Percentiles rank a stretch among this genome's conserved stretches.
phyloP scores from a whole-genome alignment of 2,888 invertebrate species.

The Clitarchus hookeri region DNA sequence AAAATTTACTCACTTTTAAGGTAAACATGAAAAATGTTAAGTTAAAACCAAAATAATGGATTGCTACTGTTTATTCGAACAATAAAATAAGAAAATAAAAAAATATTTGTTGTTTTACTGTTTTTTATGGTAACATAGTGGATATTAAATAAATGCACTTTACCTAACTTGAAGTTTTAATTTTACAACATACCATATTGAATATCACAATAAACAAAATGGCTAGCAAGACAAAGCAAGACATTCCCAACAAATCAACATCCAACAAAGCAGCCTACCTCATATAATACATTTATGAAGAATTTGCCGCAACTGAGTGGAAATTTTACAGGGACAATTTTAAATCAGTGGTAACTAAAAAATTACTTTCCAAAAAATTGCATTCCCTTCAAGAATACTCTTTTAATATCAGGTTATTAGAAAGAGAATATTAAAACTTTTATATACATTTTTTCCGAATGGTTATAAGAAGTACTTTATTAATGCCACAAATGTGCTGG shows the following conservation, averaged over 20 bases:
- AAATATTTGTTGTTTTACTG: not conserved
- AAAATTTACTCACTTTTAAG: not conserved
- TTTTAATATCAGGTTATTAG: too few species aligned
- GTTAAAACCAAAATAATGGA: not conserved
- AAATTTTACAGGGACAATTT: too few species aligned
- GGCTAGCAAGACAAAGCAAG: too few species aligned
- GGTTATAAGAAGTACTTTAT: not conserved
- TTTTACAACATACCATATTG: not conserved
- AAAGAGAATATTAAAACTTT: not conserved
- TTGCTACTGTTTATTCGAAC: not conserved
- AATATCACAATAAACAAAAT: too few species aligned
- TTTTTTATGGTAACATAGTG: not conserved
- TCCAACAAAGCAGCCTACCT: too few species aligned
- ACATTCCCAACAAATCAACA: too few species aligned
- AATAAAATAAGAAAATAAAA: not conserved
- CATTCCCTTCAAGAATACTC: too few species aligned
- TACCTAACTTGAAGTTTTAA: not conserved
- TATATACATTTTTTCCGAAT: not conserved
- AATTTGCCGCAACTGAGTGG: too few species aligned
- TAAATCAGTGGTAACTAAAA: too few species aligned
- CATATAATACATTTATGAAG: too few species aligned
- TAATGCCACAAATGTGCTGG: not conserved
- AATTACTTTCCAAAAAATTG: too few species aligned
- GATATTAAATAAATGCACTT: not conserved
- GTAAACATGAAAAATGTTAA: not conserved